A percentile compares a stretch with the other conserved stretches of the same genome.
Conservation (phyloP, 2,113 vertebrate genomes). For the Neolamprologus sp. region DNA sequence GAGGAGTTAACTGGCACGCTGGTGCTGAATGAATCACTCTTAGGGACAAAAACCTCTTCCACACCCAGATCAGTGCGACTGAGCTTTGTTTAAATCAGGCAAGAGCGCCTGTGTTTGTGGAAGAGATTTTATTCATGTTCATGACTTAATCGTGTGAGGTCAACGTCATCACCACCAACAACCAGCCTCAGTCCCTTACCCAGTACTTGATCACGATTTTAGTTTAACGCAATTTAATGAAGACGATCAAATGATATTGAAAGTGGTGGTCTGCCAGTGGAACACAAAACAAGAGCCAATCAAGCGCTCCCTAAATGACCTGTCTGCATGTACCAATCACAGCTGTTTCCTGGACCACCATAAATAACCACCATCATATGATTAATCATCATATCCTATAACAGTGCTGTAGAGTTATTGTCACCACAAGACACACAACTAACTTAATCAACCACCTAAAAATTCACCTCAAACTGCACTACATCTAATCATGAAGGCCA, state of each 20-base stretch:
- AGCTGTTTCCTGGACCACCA: neutral
- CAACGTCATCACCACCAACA: neutral
- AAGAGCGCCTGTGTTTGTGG: neutral
- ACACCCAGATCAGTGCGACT: neutral
- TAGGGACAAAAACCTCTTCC: neutral
- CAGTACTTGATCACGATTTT: neutral
- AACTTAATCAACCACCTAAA: neutral
- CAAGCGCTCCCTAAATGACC: neutral
- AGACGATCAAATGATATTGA: neutral
- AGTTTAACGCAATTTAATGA: neutral
- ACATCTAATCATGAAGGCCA: neutral
- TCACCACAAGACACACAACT: neutral
- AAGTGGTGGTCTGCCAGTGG: neutral
- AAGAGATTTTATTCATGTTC: neutral
- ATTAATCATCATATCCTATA: neutral
- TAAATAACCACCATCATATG: neutral
- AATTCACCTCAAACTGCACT: neutral
- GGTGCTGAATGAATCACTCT: neutral
- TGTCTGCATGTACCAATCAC: neutral
- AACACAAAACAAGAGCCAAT: neutral
- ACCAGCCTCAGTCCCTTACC: neutral
- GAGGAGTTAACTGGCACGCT: neutral
- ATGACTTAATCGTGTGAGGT: neutral
- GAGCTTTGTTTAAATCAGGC: neutral
- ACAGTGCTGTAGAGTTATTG: accelerated